These are phyloP conservation scores for Zelostemma sp. DNA, from an alignment of 1,140 invertebrate genomes.

Conservation along the genomic window DNA sequence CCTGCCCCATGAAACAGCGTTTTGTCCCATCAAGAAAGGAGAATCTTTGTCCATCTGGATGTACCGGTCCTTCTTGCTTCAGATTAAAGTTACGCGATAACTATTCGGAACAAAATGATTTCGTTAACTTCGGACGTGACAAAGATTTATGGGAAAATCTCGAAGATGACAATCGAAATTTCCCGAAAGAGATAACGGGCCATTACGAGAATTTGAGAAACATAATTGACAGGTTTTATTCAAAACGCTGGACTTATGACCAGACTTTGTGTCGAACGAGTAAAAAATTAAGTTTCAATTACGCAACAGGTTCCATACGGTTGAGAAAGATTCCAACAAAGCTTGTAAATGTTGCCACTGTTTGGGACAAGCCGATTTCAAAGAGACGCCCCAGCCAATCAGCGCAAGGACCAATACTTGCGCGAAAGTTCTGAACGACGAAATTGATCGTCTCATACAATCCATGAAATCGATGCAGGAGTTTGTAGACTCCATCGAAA, in stretches of 20 bases:
- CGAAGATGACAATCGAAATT: too few relatives aligned
- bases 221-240: conserved; percentile 1
- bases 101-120: background rate
- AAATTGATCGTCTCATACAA: background rate
- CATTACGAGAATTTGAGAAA: background rate
- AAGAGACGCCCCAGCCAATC: background rate
- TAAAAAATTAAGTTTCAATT: conserved; percentile 43
- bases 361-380: background rate
- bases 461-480: conserved; percentile 2
- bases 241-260: too few relatives aligned
- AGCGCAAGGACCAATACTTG: background rate
- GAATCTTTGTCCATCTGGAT: too few relatives aligned
- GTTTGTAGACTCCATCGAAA: background rate
- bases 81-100: conserved; percentile 45
- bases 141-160: too few relatives aligned
- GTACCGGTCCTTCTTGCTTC: too few relatives aligned
- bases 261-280: too few relatives aligned
- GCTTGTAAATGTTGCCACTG: conserved; percentile 42
- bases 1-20: too few relatives aligned
- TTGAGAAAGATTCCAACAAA: conserved; percentile 53
- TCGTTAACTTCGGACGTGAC: background rate
- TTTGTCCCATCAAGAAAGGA: too few relatives aligned
- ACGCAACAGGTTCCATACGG: conserved; percentile 53
- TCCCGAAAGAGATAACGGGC: too few relatives aligned
- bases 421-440: background rate